A percentile compares a stretch with the other conserved stretches of the same genome.
Evolutionary conservation across 1,140 invertebrate genomes (phyloP).

Genomic region (Philopotamus ludificatus): DNA sequence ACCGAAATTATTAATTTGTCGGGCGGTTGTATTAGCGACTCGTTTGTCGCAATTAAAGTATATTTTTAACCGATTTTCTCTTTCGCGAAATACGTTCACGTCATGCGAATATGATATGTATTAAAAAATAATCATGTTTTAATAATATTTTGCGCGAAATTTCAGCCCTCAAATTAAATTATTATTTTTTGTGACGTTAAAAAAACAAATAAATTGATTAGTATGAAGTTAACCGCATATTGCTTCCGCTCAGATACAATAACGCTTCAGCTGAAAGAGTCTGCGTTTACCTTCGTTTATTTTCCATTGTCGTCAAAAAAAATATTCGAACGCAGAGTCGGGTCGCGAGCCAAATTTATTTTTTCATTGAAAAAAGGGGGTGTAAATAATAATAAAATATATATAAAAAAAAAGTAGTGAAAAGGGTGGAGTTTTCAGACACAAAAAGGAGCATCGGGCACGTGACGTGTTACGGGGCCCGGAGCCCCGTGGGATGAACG

Average conservation of each 20-base stretch:
- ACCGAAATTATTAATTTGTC: constrained; percentile 18
- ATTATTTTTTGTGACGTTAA: too few relatives aligned
- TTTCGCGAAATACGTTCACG: too few relatives aligned
- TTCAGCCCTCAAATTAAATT: too few relatives aligned
- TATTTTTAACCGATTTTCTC: too few relatives aligned
- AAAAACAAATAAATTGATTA: background rate
- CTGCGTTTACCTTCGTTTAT: constrained; percentile 6
- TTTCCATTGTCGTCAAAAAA: constrained; percentile 24
- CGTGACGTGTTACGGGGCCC: constrained; percentile 3
- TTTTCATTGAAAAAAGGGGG: constrained; percentile 6
- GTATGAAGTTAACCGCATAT: background rate
- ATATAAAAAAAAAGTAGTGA: background rate
- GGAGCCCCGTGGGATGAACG: constrained; percentile 1
- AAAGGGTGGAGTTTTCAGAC: constrained; percentile 7
- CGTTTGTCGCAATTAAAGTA: constrained; percentile 17
- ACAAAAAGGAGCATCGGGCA: constrained; percentile 8
- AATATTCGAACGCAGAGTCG: constrained; percentile 6
- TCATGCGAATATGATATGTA: too few relatives aligned
- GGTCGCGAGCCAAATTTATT: constrained; percentile 1
- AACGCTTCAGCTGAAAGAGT: too few relatives aligned
- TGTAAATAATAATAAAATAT: background rate
- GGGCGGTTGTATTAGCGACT: constrained; percentile 9
- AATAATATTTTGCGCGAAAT: too few relatives aligned
- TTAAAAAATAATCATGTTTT: too few relatives aligned
- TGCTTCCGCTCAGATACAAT: background rate